phyloP scores from a whole-genome alignment of 1,140 invertebrate genomes.

The Trachymyrmex cornetzi region DNA sequence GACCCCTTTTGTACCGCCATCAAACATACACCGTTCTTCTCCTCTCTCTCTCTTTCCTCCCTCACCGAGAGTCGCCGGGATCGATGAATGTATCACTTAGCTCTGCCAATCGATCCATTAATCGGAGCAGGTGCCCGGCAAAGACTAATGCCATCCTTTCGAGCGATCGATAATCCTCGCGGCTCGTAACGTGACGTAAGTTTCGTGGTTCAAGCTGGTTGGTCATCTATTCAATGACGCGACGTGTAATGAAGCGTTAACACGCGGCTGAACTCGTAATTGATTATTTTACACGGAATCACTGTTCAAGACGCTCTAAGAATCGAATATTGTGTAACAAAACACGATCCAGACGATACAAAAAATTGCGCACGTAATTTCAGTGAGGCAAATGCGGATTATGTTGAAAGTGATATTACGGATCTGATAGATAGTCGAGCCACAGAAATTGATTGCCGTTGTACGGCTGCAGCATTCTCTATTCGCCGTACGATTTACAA shows the following conservation, averaged over 20 bases:
- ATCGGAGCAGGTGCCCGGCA: constrained; percentile 29
- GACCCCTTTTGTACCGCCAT: constrained; percentile 51
- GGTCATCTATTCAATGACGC: background rate
- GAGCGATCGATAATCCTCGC: background rate
- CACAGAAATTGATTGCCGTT: constrained; percentile 51
- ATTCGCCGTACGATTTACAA: background rate
- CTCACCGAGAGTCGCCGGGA: background rate
- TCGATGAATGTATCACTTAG: constrained; percentile 27
- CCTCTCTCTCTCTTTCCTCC: background rate
- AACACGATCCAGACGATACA: background rate
- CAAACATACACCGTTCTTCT: background rate
- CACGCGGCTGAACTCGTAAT: background rate
- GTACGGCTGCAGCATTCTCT: constrained; percentile 23
- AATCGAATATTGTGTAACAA: constrained; percentile 17
- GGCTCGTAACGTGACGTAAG: constrained; percentile 6
- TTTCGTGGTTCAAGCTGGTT: background rate
- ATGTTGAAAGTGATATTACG: constrained; percentile 52
- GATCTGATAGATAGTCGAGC: constrained; percentile 24
- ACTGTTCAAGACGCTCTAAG: background rate
- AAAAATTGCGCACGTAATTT: constrained; percentile 35
- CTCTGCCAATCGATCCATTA: constrained; percentile 36
- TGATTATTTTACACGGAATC: background rate
- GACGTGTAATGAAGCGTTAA: constrained; percentile 15
- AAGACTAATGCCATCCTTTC: constrained; percentile 18
- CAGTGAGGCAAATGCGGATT: constrained; percentile 28